Base-by-base conservation (phyloP, 2,888 invertebrate species). In the Orgyia antiqua region DNA sequence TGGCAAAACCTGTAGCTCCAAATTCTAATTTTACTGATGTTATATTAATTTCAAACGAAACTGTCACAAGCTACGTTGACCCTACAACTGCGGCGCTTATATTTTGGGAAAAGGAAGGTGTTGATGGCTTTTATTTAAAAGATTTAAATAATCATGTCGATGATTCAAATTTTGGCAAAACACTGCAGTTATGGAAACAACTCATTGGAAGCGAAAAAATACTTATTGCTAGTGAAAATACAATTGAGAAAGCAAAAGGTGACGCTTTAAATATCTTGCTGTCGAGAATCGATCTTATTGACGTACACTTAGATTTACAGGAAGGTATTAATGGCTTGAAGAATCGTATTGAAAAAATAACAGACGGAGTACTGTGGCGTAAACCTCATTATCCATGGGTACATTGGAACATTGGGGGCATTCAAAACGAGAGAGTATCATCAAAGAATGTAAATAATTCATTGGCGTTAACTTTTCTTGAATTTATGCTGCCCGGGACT, bases 111-210 rank as follows among this genome's bases (percentile, higher is more conserved):
- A 58, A 90, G 12, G 77, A 90, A 41, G 94, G 93, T 4, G 93
- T 97, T 2, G 94, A 97, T 72, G 98, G 97, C 0, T 95, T 98
- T 70, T 95, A 96, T 65, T 77, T 97, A 4, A 95, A 94, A 68
- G 93, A 93, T 6, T 69, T 95, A 11, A 92, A 94, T 57, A 72
- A 89, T 37, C 89, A 91, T 56, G 82, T 89, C 2, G 78, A 89
- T 21, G 90, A 93, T 51, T 65, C 75, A 0, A 77, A 88, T 53
- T 90, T 93, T 49, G 71, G 80, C 0, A 74, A 76, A 27, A 87
- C 88, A 20, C 61, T 95, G 10, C 87, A 88, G 35, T 70, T 88
- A 31, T 94, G 94, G 94, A 93, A 92, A 61, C 78, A 84, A 40
- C 75, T 91, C 6, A 65, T 93, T 12, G 93, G 92, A 0, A 60